These are phyloP conservation scores for Myotis brandtii DNA, from an alignment of 2,113 vertebrate species.

Conservation along the genomic window DNA sequence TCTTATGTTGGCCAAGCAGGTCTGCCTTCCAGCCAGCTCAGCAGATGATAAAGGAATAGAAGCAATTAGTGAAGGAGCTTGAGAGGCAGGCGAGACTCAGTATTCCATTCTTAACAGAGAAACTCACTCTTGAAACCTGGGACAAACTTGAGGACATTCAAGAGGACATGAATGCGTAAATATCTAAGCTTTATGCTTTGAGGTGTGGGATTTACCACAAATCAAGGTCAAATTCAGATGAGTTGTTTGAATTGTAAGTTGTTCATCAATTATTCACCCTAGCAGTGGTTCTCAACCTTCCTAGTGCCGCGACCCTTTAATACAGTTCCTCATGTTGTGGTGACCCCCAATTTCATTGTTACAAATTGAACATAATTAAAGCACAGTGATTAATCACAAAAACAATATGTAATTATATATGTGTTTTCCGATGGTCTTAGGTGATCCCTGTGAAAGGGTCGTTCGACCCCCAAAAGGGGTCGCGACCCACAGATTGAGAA, in stretches of 20 bases:
- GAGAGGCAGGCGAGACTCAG: not conserved
- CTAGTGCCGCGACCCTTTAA: too few species aligned
- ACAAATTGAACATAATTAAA: too few species aligned
- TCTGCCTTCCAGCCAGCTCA: not conserved
- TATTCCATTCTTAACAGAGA: not conserved
- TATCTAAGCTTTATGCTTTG: not conserved
- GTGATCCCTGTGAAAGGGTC: too few species aligned
- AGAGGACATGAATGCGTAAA: not conserved
- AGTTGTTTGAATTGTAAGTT: not conserved
- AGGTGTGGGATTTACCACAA: not conserved
- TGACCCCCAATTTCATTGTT: too few species aligned
- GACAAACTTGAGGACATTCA: not conserved
- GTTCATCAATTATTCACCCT: not conserved
- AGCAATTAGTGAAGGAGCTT: not conserved
- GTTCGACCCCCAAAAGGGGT: too few species aligned
- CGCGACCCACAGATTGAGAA: too few species aligned
- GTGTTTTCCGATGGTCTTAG: too few species aligned
- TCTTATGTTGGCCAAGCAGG: not conserved
- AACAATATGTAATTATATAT: too few species aligned
- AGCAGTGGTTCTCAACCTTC: too few species aligned
- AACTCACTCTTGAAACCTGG: not conserved
- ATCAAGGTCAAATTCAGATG: constrained; percentile 12
- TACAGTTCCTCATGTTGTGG: too few species aligned
- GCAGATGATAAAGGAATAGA: not conserved
- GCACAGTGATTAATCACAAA: too few species aligned